Conservation (phyloP, 2,888 invertebrate genomes). For the Lobophora halterata region DNA sequence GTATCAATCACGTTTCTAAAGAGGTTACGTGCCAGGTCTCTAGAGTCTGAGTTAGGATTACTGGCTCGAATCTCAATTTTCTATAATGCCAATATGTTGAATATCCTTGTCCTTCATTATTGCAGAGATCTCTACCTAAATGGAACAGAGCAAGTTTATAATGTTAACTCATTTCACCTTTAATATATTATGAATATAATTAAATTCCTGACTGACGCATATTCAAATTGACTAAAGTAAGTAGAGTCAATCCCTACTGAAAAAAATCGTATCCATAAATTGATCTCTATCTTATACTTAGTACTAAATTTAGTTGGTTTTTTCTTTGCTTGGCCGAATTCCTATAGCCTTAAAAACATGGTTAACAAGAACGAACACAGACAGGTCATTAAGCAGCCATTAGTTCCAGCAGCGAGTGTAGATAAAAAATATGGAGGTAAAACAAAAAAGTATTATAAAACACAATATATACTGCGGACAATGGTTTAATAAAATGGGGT, state of each 20-base stretch:
- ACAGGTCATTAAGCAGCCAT: conserved; percentile 21
- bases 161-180: too few relatives aligned
- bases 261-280: too few relatives aligned
- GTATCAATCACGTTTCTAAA: conserved; percentile 17
- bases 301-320: background rate
- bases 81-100: too few relatives aligned
- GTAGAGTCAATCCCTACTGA: too few relatives aligned
- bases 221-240: too few relatives aligned
- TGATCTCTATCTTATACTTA: background rate
- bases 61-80: background rate
- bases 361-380: conserved; percentile 17
- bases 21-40: conserved; percentile 4
- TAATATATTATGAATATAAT: too few relatives aligned
- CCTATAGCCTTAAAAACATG: conserved; percentile 9
- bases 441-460: conserved; percentile 6
- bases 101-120: too few relatives aligned
- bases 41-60: conserved; percentile 3
- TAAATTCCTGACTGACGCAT: too few relatives aligned
- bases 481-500: background rate
- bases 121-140: too few relatives aligned
- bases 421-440: conserved; percentile 14
- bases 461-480: background rate
- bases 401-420: conserved; percentile 18
- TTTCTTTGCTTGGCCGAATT: conserved; percentile 4
- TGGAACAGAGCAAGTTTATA: too few relatives aligned